Conservation (phyloP, 1,140 invertebrate genomes). For the Vollenhovia emeryi region DNA sequence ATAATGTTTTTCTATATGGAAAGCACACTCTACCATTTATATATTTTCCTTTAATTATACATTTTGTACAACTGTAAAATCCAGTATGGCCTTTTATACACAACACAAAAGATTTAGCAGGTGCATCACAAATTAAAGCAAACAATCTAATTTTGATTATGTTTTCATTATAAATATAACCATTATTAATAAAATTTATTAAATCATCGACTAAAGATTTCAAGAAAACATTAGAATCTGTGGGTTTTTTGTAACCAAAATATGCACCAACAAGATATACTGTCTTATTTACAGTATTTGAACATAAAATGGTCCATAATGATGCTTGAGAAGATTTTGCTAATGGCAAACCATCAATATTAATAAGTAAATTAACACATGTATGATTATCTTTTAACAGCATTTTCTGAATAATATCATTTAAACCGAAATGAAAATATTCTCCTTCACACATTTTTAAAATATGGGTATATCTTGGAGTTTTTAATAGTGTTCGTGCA, state of each 20-base stretch:
- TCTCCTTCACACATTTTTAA: not conserved
- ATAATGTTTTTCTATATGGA: too few species aligned
- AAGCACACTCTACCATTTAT: not conserved
- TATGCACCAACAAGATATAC: not conserved
- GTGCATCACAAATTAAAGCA: not conserved
- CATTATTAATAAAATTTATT: not conserved
- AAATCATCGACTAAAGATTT: not conserved
- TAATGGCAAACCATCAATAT: not conserved
- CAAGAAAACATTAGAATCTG: not conserved
- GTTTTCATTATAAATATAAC: not conserved
- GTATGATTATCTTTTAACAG: not conserved
- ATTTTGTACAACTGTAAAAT: not conserved
- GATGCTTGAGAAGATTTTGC: constrained; percentile 4
- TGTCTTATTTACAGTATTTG: not conserved
- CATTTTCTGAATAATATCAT: not conserved
- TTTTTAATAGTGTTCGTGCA: not conserved
- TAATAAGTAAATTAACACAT: not conserved
- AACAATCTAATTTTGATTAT: not conserved
- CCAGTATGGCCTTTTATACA: not conserved
- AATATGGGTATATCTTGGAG: not conserved
- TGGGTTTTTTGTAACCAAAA: constrained; percentile 1
- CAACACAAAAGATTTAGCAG: not conserved
- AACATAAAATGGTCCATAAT: constrained; percentile 12
- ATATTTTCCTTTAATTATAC: not conserved
- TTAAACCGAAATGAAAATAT: not conserved